phyloP scores from a whole-genome alignment of 2,797 vertebrate species.

The Epinephelus awoara region DNA sequence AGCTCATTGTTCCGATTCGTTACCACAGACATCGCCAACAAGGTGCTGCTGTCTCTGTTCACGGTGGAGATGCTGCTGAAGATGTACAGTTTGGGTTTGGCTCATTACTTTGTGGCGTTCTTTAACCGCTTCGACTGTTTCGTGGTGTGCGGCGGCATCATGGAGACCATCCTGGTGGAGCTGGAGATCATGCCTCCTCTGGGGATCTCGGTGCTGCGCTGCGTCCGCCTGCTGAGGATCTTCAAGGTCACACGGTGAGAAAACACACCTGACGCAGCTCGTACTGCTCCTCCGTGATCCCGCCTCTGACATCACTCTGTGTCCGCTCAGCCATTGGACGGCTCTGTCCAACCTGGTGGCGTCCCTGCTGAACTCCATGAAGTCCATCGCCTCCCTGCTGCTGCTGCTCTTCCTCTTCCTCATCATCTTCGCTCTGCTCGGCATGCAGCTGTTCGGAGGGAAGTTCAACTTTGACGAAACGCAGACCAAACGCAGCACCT shows the following conservation, averaged over 20 bases:
- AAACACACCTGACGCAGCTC: rapidly evolving
- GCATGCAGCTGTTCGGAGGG: constrained; percentile 98
- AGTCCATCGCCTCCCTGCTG: constrained; percentile 97
- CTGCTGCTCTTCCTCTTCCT: constrained; percentile 99
- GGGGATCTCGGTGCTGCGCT: constrained; percentile 96
- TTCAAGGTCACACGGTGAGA: constrained; percentile 97
- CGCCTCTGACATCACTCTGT: constrained; percentile 21
- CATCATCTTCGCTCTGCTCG: constrained; percentile 98
- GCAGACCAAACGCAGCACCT: constrained; percentile 98
- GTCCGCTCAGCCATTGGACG: constrained; percentile 92
- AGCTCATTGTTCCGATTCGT: too few relatives aligned
- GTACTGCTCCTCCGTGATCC: rapidly evolving
- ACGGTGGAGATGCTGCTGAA: constrained; percentile 95
- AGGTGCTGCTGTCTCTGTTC: constrained; percentile 93
- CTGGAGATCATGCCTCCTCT: constrained; percentile 95
- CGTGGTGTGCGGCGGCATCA: constrained; percentile 96
- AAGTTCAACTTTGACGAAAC: constrained; percentile 99
- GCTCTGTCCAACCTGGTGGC: constrained; percentile 97
- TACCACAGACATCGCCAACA: constrained; percentile 91
- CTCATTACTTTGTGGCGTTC: constrained; percentile 94
- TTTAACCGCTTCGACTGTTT: constrained; percentile 99
- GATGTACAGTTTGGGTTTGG: constrained; percentile 91
- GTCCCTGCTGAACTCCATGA: constrained; percentile 99
- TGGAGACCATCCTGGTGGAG: constrained; percentile 97
- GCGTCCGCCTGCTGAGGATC: constrained; percentile 94